Evolutionary conservation across 2,888 invertebrate genomes (phyloP).

Genomic region (Plemyria rubiginata): DNA sequence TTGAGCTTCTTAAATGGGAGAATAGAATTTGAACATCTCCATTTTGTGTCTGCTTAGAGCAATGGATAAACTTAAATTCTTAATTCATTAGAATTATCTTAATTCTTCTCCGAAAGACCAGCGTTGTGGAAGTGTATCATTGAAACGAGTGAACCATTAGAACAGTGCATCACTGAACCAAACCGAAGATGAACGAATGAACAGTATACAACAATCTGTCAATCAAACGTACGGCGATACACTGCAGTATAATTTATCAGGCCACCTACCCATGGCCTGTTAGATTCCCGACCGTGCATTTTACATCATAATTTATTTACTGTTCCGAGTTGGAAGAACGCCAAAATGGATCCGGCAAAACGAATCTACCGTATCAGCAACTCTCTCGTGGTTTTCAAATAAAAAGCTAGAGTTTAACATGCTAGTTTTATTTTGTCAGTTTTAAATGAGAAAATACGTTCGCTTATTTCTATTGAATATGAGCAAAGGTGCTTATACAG

Average conservation of each 20-base stretch:
- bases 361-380: constrained; percentile 57
- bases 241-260: constrained; percentile 42
- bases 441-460: constrained; percentile 31
- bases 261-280: constrained; percentile 41
- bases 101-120: too few relatives aligned
- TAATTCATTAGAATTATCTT: background rate
- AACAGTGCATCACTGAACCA: too few relatives aligned
- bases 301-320: constrained; percentile 58
- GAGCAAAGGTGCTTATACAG: too few relatives aligned
- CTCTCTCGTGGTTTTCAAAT: constrained; percentile 53
- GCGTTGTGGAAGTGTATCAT: too few relatives aligned
- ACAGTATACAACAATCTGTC: constrained; percentile 2
- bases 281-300: constrained; percentile 45
- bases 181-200: too few relatives aligned
- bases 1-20: constrained; percentile 21
- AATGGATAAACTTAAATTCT: background rate
- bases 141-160: too few relatives aligned
- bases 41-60: background rate
- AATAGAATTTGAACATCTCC: constrained; percentile 3
- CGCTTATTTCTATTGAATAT: constrained; percentile 10
- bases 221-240: constrained; percentile 24
- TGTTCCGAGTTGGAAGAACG: constrained; percentile 51
- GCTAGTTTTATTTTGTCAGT: constrained; percentile 27
- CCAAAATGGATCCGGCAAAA: constrained; percentile 53
- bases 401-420: constrained; percentile 39